These are phyloP conservation scores for Colletes latitarsis DNA, from an alignment of 1,140 invertebrate genomes.

Conservation along the genomic window DNA sequence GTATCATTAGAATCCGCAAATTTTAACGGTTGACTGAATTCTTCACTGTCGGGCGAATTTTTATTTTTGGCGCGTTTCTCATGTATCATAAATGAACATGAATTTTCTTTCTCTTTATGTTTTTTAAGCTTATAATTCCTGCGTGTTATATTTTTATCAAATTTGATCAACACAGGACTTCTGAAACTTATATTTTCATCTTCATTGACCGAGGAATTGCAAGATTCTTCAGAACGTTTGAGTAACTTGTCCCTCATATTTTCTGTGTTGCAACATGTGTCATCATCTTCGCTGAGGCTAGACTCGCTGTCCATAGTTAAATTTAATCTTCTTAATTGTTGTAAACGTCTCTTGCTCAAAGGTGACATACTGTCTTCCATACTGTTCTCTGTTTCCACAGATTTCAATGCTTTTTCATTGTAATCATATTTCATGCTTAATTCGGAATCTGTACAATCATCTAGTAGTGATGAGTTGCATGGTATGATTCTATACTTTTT, in stretches of 20 bases:
- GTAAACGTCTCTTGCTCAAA: slow-evolving; percentile 1
- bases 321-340: slow-evolving; percentile 33
- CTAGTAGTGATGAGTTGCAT: too few relatives aligned
- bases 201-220: background rate
- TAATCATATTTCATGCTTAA: background rate
- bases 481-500: slow-evolving; percentile 32
- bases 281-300: slow-evolving; percentile 20
- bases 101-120: background rate
- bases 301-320: slow-evolving; percentile 26
- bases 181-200: background rate
- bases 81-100: too few relatives aligned
- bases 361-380: slow-evolving; percentile 1
- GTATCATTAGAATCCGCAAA: background rate
- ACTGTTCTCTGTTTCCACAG: background rate
- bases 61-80: background rate
- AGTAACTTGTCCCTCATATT: slow-evolving; percentile 33
- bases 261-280: background rate
- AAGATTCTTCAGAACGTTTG: background rate
- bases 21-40: background rate
- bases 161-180: background rate
- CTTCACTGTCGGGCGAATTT: background rate
- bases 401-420: background rate
- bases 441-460: background rate
- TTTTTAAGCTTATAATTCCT: background rate
- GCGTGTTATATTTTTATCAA: background rate